Base-by-base conservation (phyloP, 1,140 invertebrate species). In the Drosophila nebulosa region DNA sequence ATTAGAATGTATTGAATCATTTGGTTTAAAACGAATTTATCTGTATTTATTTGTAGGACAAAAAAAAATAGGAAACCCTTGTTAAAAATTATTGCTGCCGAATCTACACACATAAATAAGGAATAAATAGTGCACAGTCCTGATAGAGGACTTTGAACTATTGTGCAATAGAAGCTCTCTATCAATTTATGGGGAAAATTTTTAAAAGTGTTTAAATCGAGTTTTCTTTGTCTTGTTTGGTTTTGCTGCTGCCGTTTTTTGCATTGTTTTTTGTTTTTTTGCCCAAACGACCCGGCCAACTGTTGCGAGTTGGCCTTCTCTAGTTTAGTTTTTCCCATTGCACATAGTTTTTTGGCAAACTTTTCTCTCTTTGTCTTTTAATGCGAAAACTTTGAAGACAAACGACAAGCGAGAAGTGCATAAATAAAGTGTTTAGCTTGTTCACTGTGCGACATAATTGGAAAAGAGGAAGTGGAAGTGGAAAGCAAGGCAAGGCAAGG, bases 351-450 rank as follows among this genome's bases (percentile, higher is more conserved):
- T 55, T 55, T 26, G 81, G 69, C 69, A 59, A 81, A 80, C 78
- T 79, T 55, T 30, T 30, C 52, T 55, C 26, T 55, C 52, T 55
- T 62, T 57, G 65, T 67, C 64, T 62, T 75, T 86, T 86, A 85
- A 85, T 85, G 81, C 70, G 81, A 85, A 86, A 85, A 85, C 78
- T 85, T 85, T 86, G 46, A 81, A 69, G 83, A 88, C 78, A 75
- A 86, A 81, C 83, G 83, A 60, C 78, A 27, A 67, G 67, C 55
- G 56, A 50, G 39, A 30, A 78, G 53, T 75, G 76, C 75, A 85
- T 85, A 85, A 85, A 85, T 85, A 85, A 75, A 85, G 81, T 78
- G 81, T 85, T 85, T 78, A 81, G 81, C 77, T 85, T 73, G 58
- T 78, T 56, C 64, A 86, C 64, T 69, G 46, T 53, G 75, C 64